Conservation (phyloP, 2,888 invertebrate genomes). For the Synergus umbraculus region DNA sequence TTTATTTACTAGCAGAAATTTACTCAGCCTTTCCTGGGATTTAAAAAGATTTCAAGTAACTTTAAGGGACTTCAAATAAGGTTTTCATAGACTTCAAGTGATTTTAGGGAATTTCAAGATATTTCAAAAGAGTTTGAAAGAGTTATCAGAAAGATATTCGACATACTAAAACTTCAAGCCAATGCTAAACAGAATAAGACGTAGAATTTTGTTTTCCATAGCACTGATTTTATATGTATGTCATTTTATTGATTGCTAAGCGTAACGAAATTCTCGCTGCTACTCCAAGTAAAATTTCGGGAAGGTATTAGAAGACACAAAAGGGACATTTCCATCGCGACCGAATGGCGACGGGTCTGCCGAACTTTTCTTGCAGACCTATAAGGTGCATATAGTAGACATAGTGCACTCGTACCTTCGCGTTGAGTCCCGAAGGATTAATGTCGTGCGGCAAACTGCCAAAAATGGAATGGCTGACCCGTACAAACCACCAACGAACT, state of each 20-base stretch:
- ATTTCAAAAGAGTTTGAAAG: neutral
- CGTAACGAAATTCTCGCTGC: neutral
- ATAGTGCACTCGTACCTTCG: constrained; percentile 52
- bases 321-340: neutral
- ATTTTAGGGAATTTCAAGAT: no score
- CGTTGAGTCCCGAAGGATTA: constrained; percentile 68
- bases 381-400: neutral
- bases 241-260: neutral
- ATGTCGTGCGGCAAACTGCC: constrained; percentile 70
- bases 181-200: no score
- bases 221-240: no score
- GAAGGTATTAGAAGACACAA: neutral
- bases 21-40: no score
- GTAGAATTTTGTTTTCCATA: no score
- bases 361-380: constrained; percentile 11
- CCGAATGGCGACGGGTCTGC: neutral
- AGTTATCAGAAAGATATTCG: no score
- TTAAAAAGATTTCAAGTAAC: no score
- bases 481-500: constrained; percentile 51
- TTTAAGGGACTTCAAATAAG: neutral
- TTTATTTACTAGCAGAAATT: no score
- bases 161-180: no score
- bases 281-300: neutral
- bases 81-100: no score
- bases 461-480: constrained; percentile 70